Conservation (phyloP, 2,113 vertebrate species). For the Myxocyprinus asiaticus region DNA sequence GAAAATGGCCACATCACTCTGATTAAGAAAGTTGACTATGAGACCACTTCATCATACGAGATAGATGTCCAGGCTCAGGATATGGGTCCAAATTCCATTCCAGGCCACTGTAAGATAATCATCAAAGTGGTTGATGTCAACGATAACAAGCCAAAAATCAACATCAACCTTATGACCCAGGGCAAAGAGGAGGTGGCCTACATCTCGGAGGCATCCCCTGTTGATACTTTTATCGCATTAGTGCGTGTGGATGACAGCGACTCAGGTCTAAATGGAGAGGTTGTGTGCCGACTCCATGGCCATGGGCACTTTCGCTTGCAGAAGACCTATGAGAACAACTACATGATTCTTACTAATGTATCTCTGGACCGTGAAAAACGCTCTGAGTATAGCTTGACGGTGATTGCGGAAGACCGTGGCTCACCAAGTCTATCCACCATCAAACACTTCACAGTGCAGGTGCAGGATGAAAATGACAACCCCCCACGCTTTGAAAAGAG, state of each 20-base stretch:
- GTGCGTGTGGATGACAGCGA: slow-evolving; percentile 94
- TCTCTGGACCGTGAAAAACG: slow-evolving; percentile 92
- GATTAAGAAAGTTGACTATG: slow-evolving; percentile 91
- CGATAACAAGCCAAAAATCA: slow-evolving; percentile 96
- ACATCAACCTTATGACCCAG: slow-evolving; percentile 90
- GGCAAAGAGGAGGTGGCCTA: slow-evolving; percentile 92
- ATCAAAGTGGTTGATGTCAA: slow-evolving; percentile 95
- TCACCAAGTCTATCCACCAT: slow-evolving; percentile 90
- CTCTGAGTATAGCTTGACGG: slow-evolving; percentile 93
- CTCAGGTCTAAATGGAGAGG: slow-evolving; percentile 87
- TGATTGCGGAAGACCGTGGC: slow-evolving; percentile 93
- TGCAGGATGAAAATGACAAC: slow-evolving; percentile 96
- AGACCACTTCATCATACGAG: slow-evolving; percentile 87
- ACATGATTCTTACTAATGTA: slow-evolving; percentile 93
- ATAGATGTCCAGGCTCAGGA: slow-evolving; percentile 95
- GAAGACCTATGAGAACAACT: slow-evolving; percentile 95
- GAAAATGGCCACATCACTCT: slow-evolving; percentile 90
- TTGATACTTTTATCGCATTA: slow-evolving; percentile 92
- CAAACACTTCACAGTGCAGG: slow-evolving; percentile 94
- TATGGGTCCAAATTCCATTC: slow-evolving; percentile 94
- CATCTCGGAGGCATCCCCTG: slow-evolving; percentile 87
- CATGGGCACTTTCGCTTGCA: slow-evolving; percentile 95
- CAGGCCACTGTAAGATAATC: slow-evolving; percentile 94
- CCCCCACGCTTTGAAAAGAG: slow-evolving; percentile 91
- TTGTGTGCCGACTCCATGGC: slow-evolving; percentile 88